Conservation (phyloP, 1,140 invertebrate genomes). For the Anthonomus grandis region DNA sequence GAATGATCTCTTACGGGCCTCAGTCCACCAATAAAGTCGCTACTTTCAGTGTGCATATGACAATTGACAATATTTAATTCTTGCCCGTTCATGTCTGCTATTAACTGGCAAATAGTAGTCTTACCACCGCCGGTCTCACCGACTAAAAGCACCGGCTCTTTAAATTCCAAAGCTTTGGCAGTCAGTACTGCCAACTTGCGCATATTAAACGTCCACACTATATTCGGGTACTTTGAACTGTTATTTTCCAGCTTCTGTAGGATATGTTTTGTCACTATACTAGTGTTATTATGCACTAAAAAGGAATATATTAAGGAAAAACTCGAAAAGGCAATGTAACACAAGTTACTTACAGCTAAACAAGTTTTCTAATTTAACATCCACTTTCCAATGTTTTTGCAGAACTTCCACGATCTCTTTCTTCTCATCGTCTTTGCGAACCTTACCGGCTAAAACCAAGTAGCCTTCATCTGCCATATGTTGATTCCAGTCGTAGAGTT, state of each 20-base stretch:
- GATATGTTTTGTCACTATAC: slow-evolving; percentile 70
- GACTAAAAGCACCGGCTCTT: slow-evolving; percentile 93
- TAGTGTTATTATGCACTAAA: slow-evolving; percentile 64
- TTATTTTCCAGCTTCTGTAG: slow-evolving; percentile 64
- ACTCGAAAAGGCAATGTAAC: background rate
- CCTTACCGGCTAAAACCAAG: slow-evolving; percentile 89
- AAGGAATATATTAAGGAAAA: too few species aligned
- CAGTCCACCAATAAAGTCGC: slow-evolving; percentile 95
- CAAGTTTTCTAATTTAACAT: slow-evolving; percentile 68
- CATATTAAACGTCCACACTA: slow-evolving; percentile 94
- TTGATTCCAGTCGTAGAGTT: slow-evolving; percentile 94
- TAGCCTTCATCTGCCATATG: slow-evolving; percentile 97
- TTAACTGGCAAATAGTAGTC: slow-evolving; percentile 92
- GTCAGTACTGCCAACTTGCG: slow-evolving; percentile 88
- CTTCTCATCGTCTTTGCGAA: slow-evolving; percentile 78
- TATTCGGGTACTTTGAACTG: slow-evolving; percentile 64
- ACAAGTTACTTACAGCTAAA: slow-evolving; percentile 59
- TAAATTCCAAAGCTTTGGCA: slow-evolving; percentile 83
- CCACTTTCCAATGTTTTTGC: slow-evolving; percentile 80
- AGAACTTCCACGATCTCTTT: slow-evolving; percentile 76
- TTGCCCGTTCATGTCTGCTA: slow-evolving; percentile 65
- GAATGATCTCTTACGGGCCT: slow-evolving; percentile 77
- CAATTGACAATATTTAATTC: slow-evolving; percentile 86
- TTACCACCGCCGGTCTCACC: slow-evolving; percentile 99
- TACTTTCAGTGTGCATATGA: slow-evolving; percentile 97